Evolutionary conservation across 2,113 vertebrate species (phyloP), one percentile per base, ranked within the genome.

Genomic region (Colinus virginianus): DNA sequence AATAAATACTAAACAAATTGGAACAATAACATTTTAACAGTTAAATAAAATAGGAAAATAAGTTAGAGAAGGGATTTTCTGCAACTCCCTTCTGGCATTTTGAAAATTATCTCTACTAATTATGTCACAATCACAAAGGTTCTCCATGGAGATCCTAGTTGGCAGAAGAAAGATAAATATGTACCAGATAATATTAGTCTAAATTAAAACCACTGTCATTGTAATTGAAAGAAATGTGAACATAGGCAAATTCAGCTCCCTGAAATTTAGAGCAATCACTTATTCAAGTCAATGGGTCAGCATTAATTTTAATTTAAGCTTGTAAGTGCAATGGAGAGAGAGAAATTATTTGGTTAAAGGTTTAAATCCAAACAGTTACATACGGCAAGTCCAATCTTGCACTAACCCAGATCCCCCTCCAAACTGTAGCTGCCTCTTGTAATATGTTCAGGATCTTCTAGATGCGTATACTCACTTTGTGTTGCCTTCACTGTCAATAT

Each of bases 101-200:
- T 83, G 38, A 68, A 96, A 91, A 68, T 84, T 67, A 58, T 79
- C 63, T 79, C 55, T 45, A 36, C 43, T 92, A 78, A 90, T 89
- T 92, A 72, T 82, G 49, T 93, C 88, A 89, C 81, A 76, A 43
- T 84, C 49, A 67, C 70, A 76, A 32, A 84, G 70, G 74, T 92
- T 94, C 28, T 94, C 89, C 78, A 85, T 82, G 67, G 87, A 90
- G 67, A 92, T 78, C 59, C 64, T 83, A 69, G 49, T 21, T 92
- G 90, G 81, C 87, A 92, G 81, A 46, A 85, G 78, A 84, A 91
- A 87, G 55, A 90, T 79, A 96, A 93, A 91, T 83, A 91, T 45
- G 68, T 90, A 94, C 38, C 55, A 94, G 71, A 77, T 83, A 89
- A 84, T 80, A 85, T 85, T 87, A 78, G 63, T 91, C 82, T 90